Evolutionary conservation across 2,888 invertebrate genomes (phyloP), one percentile per base, ranked within the genome.

Genomic region (Spodoptera exigua): DNA sequence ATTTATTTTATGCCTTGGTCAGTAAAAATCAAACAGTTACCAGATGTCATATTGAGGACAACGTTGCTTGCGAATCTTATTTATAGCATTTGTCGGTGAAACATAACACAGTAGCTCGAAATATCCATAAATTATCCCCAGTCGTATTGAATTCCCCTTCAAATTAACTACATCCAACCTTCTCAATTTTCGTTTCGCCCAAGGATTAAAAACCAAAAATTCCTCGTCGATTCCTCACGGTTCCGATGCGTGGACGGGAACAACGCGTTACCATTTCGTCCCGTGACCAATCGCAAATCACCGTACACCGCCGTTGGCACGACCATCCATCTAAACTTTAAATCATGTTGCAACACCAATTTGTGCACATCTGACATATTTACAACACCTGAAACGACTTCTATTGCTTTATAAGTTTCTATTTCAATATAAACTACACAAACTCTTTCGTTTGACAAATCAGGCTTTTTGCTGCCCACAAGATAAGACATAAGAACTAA

Each of bases 221-320:
- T 70, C 65, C 61, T 53, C 65, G 56, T 69, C 66, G 70, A 73
- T 77, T 79, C 68, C 74, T 27, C 27, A 80, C 79, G 76, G 76
- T 69, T 59, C 72, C 74, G 68, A 48, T 51, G 18, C 16, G 65
- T 9, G 27, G 27, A 55, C 76, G 68, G 70, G 72, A 74, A 68
- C 67, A 72, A 41, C 67, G 56, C 68, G 70, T 70, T 75, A 74
- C 70, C 69, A 73, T 74, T 72, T 63, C 61, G 74, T 74, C 67
- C 81, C 84, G 83, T 82, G 83, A 70, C 88, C 77, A 86, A 88
- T 89, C 83, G 76, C 81, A 85, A 88, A 89, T 87, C 81, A 74
- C 66, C 77, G 61, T 76, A 55, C 61, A 54, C 47, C 59, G 65
- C 55, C 68, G 67, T 70, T 65, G 74, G 78, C 81, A 77, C 80